A percentile compares a stretch with the other conserved stretches of the same genome.
These are phyloP conservation scores for Chiloscyllium punctatum DNA, from an alignment of 2,797 vertebrate genomes.

Conservation along the genomic window DNA sequence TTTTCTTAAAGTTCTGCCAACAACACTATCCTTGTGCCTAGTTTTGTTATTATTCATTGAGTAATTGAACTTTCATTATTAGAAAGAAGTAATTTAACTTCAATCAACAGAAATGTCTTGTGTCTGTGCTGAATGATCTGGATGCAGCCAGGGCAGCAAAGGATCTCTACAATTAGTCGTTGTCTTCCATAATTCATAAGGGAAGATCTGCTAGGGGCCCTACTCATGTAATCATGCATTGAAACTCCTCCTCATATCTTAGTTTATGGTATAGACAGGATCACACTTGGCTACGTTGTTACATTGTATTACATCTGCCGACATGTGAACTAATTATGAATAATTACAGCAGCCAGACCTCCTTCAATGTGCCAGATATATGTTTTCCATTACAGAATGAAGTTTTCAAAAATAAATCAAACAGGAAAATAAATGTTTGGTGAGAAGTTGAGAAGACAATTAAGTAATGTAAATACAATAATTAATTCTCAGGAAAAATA, in stretches of 20 bases:
- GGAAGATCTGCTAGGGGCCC: background rate
- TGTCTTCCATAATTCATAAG: background rate
- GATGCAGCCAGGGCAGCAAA: background rate
- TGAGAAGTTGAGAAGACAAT: background rate
- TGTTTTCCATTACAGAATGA: background rate
- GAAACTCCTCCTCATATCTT: background rate
- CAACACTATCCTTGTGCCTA: background rate
- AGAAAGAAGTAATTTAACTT: background rate
- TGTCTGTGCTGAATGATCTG: background rate
- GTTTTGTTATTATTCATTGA: background rate
- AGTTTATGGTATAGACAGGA: background rate
- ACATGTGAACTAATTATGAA: background rate
- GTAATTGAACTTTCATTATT: background rate
- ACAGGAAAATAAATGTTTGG: background rate
- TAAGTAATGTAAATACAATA: background rate
- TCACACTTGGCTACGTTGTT: background rate
- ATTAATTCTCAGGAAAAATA: background rate
- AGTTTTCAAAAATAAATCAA: background rate
- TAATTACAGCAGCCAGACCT: background rate
- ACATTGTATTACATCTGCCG: background rate
- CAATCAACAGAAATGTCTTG: background rate
- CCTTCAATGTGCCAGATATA: background rate
- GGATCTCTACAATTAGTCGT: background rate
- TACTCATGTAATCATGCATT: background rate
- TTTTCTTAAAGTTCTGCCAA: background rate